Evolutionary conservation across 2,888 invertebrate genomes (phyloP).

Genomic region (Macrosoma leucophasiata): DNA sequence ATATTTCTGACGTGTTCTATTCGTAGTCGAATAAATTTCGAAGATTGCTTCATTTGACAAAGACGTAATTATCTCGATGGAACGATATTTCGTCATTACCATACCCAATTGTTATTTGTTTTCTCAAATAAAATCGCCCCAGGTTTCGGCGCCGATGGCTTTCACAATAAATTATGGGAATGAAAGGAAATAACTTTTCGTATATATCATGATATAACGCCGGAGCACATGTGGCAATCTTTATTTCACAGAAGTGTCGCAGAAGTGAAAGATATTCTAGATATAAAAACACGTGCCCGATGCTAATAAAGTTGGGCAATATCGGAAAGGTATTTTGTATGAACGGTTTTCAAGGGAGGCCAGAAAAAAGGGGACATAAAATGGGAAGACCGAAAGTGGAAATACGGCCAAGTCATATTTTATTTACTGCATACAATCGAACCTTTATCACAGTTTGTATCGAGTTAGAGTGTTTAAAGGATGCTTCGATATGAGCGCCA

Average conservation of each 20-base stretch:
- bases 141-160: no score
- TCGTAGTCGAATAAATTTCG: constrained; percentile 12
- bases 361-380: constrained; percentile 69
- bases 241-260: constrained; percentile 53
- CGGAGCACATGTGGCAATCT: constrained; percentile 54
- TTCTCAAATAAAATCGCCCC: constrained; percentile 2
- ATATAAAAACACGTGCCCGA: constrained; percentile 70
- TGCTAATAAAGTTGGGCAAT: constrained; percentile 72
- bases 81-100: neutral
- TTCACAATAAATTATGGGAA: no score
- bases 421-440: constrained; percentile 75
- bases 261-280: constrained; percentile 64
- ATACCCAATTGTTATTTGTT: constrained; percentile 1
- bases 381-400: constrained; percentile 68
- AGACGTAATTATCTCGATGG: neutral
- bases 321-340: constrained; percentile 72
- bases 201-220: constrained; percentile 43
- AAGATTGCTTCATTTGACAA: constrained; percentile 12
- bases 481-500: constrained; percentile 47
- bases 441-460: constrained; percentile 71
- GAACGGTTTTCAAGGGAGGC: constrained; percentile 64
- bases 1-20: constrained; percentile 21
- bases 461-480: constrained; percentile 59
- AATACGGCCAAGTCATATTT: constrained; percentile 74
- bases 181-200: constrained; percentile 46